Evolutionary conservation across 2,797 vertebrate species (phyloP).

Genomic region (Tangara arthus): DNA sequence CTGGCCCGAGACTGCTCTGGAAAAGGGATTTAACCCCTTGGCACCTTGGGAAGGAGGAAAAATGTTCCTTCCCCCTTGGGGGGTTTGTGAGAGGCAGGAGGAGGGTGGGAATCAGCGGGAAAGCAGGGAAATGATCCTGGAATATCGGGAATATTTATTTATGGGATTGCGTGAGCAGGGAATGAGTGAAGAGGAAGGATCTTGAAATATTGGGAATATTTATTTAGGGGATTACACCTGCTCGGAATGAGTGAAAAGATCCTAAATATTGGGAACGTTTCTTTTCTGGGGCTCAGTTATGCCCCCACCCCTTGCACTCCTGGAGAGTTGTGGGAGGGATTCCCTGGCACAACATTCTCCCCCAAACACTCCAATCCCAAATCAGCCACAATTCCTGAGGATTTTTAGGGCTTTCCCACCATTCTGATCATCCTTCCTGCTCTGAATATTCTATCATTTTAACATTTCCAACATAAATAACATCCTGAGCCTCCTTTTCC

Average conservation of each 20-base stretch:
- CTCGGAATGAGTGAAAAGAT: no score
- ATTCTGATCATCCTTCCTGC: background rate
- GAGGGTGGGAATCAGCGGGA: background rate
- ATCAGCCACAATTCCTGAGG: background rate
- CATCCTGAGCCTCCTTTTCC: background rate
- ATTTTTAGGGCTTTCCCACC: background rate
- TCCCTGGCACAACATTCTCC: background rate
- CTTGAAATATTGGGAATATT: background rate
- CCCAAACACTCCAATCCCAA: background rate
- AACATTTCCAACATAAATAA: background rate
- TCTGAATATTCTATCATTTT: background rate
- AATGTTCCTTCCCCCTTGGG: background rate
- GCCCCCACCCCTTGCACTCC: background rate
- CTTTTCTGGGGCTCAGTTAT: background rate
- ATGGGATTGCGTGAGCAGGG: no score
- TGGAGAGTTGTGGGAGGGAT: background rate
- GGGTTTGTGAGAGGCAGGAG: background rate
- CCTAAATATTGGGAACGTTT: background rate
- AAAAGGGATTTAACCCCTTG: background rate
- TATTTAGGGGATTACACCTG: background rate
- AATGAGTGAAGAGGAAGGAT: no score
- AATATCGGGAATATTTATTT: background rate
- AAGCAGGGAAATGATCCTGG: rapidly evolving
- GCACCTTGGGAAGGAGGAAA: background rate
- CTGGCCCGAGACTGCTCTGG: background rate